Base-by-base conservation (phyloP, 2,888 invertebrate genomes). In the Siphonodentalium dalli region DNA sequence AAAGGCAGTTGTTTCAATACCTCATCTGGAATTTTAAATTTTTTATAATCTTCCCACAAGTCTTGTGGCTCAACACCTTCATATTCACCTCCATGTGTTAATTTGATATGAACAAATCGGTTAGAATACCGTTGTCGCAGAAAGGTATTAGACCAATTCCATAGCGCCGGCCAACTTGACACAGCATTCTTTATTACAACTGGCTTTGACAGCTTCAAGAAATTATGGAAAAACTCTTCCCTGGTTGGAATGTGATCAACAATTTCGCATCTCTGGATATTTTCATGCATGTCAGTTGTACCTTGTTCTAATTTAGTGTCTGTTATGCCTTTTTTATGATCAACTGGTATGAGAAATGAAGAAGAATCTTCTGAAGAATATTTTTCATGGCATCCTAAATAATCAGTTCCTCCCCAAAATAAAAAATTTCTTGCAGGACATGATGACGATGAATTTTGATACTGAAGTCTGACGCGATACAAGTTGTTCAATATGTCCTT, bases 31-130 rank as follows among this genome's bases (percentile, higher is more conserved):
- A 79, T 75, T 35, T 61, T 46, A 48, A 77, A 74, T 5, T 55
- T 55, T 13, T 60, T 47, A 54, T 57, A 68, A 44, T 63, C 63
- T 42, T 78, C 72, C 78, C 79, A 80, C 4, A 69, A 21, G 6
- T 56, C 31, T 31, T 66, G 69, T 20, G 58, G 53, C 59, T 79
- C 79, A 13, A 79, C 74, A 6, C 80, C 80, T 65, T 78, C 79
- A 61, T 66, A 77, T 42, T 77, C 70, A 21, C 75, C 76, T 40
- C 60, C 54, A 21, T 77, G 73, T 18, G 77, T 74, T 20, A 78
- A 40, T 58, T 78, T 78, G 6, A 78, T 68, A 54, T 78, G 77
- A 13, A 77, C 71, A 15, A 56, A 46, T 27, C 45, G 58, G 20
- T 69, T 39, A 0, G 75, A 74, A 66, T 65, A 72, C 26, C 62